Base-by-base conservation (phyloP, 2,797 vertebrate species). In the Falco naumanni region DNA sequence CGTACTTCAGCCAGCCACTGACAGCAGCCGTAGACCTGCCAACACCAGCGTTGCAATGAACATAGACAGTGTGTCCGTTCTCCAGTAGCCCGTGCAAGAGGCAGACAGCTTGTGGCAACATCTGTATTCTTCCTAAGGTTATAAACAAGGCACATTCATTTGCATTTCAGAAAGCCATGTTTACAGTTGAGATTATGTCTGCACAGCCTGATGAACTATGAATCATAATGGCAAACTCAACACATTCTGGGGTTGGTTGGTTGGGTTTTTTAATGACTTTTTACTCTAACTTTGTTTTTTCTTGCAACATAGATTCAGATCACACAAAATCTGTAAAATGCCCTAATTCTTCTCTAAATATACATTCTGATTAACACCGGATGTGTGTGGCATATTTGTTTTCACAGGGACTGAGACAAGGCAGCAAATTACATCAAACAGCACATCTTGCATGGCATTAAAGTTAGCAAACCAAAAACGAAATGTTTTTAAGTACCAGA, bases 1-100 rank as follows among this genome's bases (percentile, higher is more conserved):
- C 97, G 1, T 99, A 99, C 98, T 98, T 99, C 11, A 99, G 98
- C 97, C 99, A 99, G 72, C 99, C 99, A 1, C 99, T 98, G 81
- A 99, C 98, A 1, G 99, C 99, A 0, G 99, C 99, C 0, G 99
- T 99, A 9, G 99, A 99, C 74, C 99, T 98, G 91, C 99, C 99
- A 18, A 99, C 99, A 0, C 99, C 99, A 1, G 99, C 99, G 0
- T 99, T 99, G 92, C 99, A 99, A 95, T 99, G 99, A 16, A 99
- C 98, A 0, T 99, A 99, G 61, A 99, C 99, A 0, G 97, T 99
- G 98, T 99, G 99, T 9, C 99, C 98, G 0, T 99, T 99, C 97
- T 99, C 98, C 86, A 99, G 97, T 16, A 99, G 99, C 7, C 99
- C 98, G 2, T 99, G 98, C 45, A 99, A 98, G 64, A 99, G 98